Evolutionary conservation across 2,113 vertebrate species (phyloP).

Genomic region (Aspidoscelis tigris): DNA sequence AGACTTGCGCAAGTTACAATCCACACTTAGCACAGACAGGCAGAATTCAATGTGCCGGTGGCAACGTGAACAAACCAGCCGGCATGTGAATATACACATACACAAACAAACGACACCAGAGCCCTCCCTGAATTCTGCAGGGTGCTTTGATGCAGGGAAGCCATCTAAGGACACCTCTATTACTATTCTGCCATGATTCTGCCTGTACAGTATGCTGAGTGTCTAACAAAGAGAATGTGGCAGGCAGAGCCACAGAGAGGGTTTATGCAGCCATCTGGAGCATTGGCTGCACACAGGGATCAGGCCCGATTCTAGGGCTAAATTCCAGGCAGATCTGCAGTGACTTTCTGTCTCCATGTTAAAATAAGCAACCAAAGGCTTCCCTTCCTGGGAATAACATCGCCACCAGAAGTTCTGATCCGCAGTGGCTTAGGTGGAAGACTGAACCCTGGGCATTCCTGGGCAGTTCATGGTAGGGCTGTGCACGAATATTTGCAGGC

Average conservation of each 20-base stretch:
- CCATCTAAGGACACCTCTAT: background rate
- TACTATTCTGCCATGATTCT: background rate
- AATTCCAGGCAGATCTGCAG: background rate
- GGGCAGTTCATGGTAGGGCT: no score
- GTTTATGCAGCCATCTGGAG: background rate
- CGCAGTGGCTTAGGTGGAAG: no score
- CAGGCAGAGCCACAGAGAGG: background rate
- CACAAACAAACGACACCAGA: background rate
- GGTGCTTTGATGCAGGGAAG: background rate
- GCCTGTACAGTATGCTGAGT: background rate
- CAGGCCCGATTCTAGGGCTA: background rate
- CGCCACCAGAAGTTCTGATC: no score
- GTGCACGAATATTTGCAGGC: no score
- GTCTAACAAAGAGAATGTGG: slow-evolving; percentile 17
- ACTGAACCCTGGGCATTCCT: no score
- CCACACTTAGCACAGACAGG: fast-evolving
- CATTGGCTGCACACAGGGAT: background rate
- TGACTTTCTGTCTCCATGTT: background rate
- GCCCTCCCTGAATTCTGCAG: background rate
- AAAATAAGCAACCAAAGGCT: background rate
- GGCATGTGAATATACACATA: background rate
- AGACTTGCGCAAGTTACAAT: background rate
- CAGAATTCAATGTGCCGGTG: background rate
- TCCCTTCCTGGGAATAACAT: background rate
- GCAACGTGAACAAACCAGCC: background rate